Evolutionary conservation across 2,797 vertebrate genomes (phyloP).

Genomic region (Glossophaga mutica): DNA sequence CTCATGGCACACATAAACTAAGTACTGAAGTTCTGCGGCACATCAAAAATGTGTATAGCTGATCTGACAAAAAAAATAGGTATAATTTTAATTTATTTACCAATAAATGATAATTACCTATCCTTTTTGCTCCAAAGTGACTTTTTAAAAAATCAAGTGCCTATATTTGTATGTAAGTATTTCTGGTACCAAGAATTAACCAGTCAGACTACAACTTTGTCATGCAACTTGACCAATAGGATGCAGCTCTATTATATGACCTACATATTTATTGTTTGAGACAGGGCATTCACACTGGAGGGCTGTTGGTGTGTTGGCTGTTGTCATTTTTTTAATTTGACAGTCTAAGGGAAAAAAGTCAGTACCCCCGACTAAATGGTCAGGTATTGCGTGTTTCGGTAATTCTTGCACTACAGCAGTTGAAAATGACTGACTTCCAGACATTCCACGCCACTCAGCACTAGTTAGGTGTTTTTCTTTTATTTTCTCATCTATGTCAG

Average conservation of each 20-base stretch:
- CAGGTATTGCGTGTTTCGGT: not conserved
- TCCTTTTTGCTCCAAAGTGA: not conserved
- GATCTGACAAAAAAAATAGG: not conserved
- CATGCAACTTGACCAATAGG: not conserved
- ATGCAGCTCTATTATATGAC: not conserved
- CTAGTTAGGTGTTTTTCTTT: not conserved
- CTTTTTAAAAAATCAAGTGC: not conserved
- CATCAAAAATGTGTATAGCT: not conserved
- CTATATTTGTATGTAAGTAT: not conserved
- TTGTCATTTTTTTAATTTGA: not conserved
- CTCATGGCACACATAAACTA: not conserved
- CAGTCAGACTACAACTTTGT: not conserved
- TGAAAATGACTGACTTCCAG: not conserved
- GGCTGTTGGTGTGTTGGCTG: not conserved
- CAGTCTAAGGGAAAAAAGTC: not conserved
- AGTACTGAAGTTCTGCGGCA: not conserved
- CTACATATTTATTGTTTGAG: not conserved
- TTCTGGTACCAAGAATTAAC: not conserved
- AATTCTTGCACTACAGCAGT: not conserved
- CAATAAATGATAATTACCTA: not conserved
- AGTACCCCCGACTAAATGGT: not conserved
- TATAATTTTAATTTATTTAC: not conserved
- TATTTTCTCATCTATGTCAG: not conserved
- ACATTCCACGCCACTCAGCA: not conserved
- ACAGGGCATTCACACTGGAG: not conserved